Evolutionary conservation across 2,888 invertebrate genomes (phyloP).

Genomic region (Cephus rjabovi): DNA sequence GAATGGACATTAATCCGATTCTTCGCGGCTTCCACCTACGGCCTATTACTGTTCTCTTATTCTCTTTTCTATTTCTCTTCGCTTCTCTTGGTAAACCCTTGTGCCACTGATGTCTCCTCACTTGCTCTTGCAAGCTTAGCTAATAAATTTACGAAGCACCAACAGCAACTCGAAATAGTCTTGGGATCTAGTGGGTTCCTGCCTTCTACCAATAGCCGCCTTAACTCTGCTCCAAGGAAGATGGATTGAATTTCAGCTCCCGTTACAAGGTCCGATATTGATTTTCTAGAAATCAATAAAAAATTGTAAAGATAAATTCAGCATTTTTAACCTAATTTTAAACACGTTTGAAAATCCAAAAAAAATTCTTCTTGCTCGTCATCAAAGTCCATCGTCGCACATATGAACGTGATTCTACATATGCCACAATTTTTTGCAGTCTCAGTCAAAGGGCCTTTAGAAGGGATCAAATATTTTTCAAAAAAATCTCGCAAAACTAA

Average conservation of each 20-base stretch:
- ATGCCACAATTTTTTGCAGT: not conserved
- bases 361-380: not conserved
- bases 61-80: not conserved
- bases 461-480: too few species aligned
- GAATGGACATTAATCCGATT: conserved; percentile 50
- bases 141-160: conserved; percentile 63
- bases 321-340: not conserved
- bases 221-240: not conserved
- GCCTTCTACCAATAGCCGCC: conserved; percentile 14
- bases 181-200: conserved; percentile 23
- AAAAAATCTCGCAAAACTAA: too few species aligned
- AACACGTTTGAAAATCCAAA: not conserved
- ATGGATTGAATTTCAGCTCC: conserved; percentile 48
- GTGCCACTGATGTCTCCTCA: conserved; percentile 7
- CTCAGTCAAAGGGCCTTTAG: not conserved
- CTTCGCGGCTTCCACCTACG: conserved; percentile 46
- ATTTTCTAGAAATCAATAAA: not conserved
- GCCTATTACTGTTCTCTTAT: conserved; percentile 17
- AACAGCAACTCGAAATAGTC: conserved; percentile 60
- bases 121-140: conserved; percentile 44
- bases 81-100: conserved; percentile 10
- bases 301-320: not conserved
- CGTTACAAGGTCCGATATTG: not conserved
- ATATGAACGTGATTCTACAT: not conserved
- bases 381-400: not conserved